Base-by-base conservation (phyloP, 2,113 vertebrate species). In the Pavo muticus region DNA sequence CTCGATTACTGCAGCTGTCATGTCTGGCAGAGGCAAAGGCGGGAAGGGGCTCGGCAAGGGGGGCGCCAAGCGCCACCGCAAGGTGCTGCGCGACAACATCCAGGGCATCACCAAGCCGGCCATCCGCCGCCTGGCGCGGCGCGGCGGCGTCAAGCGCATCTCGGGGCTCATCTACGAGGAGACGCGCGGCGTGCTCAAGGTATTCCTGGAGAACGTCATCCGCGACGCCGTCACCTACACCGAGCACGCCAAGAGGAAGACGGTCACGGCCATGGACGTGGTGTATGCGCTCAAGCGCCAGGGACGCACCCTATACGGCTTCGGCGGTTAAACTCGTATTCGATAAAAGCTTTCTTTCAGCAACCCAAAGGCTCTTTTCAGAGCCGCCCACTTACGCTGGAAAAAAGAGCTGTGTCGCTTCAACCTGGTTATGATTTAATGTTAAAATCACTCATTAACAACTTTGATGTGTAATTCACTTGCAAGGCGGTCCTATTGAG, bases 241-340 rank as follows among this genome's bases (percentile, higher is more conserved):
- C 0, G 98, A 98, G 75, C 98, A 98, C 83, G 98, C 98, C 42
- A 98, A 98, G 92, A 95, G 97, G 14, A 98, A 98, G 95, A 98
- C 98, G 0, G 98, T 98, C 0, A 98, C 98, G 0, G 98, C 98
- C 7, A 98, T 98, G 98, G 98, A 98, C 32, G 97, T 98, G 64
- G 98, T 98, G 0, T 98, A 98, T 10, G 98, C 98, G 0, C 96
- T 98, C 4, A 98, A 98, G 63, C 97, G 98, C 35, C 98, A 98
- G 52, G 98, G 98, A 0, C 97, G 97, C 59, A 98, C 98, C 0
- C 97, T 97, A 1, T 97, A 97, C 13, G 97, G 97, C 6, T 98
- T 97, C 1, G 96, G 97, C 0, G 96, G 97, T 2, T 97, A 63
- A 82, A 54, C 52, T 52, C 24, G 24, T 8, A 24, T 48, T 21